Evolutionary conservation across 2,888 invertebrate species (phyloP).

Genomic region (Dioctria linearis): DNA sequence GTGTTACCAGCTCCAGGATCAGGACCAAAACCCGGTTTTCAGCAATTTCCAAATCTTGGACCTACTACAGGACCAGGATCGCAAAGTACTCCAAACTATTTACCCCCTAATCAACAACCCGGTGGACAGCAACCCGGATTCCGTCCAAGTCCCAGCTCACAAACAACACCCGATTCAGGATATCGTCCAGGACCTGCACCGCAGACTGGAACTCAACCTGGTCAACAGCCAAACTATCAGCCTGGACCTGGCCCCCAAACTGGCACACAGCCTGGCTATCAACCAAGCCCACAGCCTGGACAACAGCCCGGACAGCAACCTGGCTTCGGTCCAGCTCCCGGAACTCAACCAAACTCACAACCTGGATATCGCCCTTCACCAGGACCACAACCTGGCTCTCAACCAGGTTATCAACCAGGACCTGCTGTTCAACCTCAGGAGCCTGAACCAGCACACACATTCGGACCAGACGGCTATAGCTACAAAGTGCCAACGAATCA

Average conservation of each 20-base stretch:
- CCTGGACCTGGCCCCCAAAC: slow-evolving; percentile 30
- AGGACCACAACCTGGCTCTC: not conserved
- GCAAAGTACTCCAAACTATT: not conserved
- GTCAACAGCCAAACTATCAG: not conserved
- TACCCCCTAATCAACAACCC: not conserved
- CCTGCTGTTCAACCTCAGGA: slow-evolving; percentile 31
- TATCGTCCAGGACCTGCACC: not conserved
- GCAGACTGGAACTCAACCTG: not conserved
- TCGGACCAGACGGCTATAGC: slow-evolving; percentile 69
- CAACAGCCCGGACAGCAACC: slow-evolving; percentile 23
- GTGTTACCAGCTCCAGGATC: not conserved
- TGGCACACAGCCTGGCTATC: slow-evolving; percentile 58
- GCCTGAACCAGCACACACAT: slow-evolving; percentile 55
- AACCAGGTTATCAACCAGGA: not conserved
- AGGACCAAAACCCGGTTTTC: not conserved
- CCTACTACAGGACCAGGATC: not conserved
- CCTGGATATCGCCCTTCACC: slow-evolving; percentile 17
- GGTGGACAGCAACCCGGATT: not conserved
- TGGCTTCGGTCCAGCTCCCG: slow-evolving; percentile 8
- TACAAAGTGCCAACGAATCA: slow-evolving; percentile 68
- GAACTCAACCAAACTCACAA: not conserved
- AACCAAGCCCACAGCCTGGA: slow-evolving; percentile 19
- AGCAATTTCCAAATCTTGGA: not conserved
- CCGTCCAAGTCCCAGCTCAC: not conserved
- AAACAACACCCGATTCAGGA: not conserved